Evolutionary conservation across 2,888 invertebrate genomes (phyloP), one percentile per base, ranked within the genome.

Genomic region (Drosophila paracracens): DNA sequence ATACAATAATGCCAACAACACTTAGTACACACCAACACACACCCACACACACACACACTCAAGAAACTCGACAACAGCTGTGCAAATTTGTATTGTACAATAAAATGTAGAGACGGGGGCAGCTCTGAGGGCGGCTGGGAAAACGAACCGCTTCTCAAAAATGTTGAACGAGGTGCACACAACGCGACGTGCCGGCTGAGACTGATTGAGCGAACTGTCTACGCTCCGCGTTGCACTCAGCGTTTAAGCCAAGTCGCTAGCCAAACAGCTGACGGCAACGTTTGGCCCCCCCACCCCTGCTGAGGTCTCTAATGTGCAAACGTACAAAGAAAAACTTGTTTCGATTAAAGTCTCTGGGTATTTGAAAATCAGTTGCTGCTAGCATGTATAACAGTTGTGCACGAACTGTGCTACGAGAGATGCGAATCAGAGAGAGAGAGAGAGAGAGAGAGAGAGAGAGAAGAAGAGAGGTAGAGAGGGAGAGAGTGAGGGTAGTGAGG

Each of bases 161-260:
- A 67, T 64, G 58, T 75, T 75, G 54, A 65, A 64, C 82, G 89
- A 65, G 70, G 57, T 85, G 89, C 85, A 89, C 89, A 88, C 85
- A 76, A 76, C 74, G 85, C 88, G 73, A 82, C 88, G 88, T 73
- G 88, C 88, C 88, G 82, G 80, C 88, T 80, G 60, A 84, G 85
- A 86, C 85, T 86, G 59, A 83, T 53, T 40, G 60, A 58, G 74
- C 62, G 67, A 31, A 64, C 57, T 33, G 43, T 25, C 46, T 46
- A 46, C 46, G 46, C 21, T 46, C 46, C 16, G 21, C 46, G 25
- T 57, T 82, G 80, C 81, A 68, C 66, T 58, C 40, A 54, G 54
- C 64, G 66, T 71, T 77, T 74, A 56, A 58, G 82, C 80, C 88
- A 84, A 78, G 88, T 74, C 76, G 74, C 59, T 38, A 69, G 71